Conservation (phyloP, 2,888 invertebrate genomes). For the Drosophila kuntzei region DNA sequence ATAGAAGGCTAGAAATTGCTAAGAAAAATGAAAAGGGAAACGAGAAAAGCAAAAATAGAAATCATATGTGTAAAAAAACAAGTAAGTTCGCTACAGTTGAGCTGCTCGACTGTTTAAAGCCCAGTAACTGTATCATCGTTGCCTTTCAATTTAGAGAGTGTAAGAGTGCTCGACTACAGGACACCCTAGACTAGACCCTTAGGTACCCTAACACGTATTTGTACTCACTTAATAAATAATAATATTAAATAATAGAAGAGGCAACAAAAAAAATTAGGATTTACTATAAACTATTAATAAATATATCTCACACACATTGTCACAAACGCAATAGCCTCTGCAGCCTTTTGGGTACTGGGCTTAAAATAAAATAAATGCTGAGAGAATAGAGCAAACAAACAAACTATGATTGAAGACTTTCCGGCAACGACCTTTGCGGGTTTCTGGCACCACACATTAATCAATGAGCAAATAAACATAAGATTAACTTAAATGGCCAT, state of each 20-base stretch:
- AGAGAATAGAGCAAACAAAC: conserved; percentile 22
- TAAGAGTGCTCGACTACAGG: too few species aligned
- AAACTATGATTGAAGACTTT: conserved; percentile 74
- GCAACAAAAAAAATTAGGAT: too few species aligned
- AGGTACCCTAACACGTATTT: too few species aligned
- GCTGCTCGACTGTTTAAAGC: background rate
- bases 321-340: background rate
- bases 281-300: too few species aligned
- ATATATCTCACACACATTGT: too few species aligned
- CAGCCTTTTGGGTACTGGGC: background rate
- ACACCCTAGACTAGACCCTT: too few species aligned
- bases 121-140: background rate
- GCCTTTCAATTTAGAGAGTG: too few species aligned
- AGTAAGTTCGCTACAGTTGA: background rate
- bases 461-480: conserved; percentile 74
- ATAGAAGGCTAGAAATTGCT: conserved; percentile 35
- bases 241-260: too few species aligned
- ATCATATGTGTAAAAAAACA: conserved; percentile 1
- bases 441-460: conserved; percentile 58
- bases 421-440: conserved; percentile 47
- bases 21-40: conserved; percentile 7
- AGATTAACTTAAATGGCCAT: conserved; percentile 73
- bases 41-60: conserved; percentile 9
- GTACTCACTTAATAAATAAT: too few species aligned
- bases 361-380: background rate